These are phyloP conservation scores for Chauna torquata DNA, from an alignment of 2,113 vertebrate genomes.

Conservation along the genomic window DNA sequence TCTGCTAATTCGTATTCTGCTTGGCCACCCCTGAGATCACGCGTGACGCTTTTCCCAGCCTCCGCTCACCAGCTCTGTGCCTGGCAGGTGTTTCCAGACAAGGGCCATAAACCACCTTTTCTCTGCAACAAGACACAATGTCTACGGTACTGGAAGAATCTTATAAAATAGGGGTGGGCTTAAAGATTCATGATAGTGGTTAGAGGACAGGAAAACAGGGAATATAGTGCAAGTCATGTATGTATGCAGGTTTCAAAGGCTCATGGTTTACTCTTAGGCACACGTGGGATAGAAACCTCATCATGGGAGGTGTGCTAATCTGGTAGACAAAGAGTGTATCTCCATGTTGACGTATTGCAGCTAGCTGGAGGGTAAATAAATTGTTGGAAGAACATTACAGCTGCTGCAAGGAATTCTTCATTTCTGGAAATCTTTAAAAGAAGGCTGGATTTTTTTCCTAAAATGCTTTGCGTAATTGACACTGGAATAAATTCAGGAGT, in stretches of 20 bases:
- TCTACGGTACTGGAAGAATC: background rate
- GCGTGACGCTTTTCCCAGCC: background rate
- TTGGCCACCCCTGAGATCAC: background rate
- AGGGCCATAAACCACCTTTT: background rate
- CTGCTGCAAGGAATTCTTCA: background rate
- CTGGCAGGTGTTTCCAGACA: background rate
- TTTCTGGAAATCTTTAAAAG: background rate
- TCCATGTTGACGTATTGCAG: background rate
- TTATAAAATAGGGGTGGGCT: background rate
- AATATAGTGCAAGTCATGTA: background rate
- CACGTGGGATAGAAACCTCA: fast-evolving
- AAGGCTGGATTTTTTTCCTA: background rate
- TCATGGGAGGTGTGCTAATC: background rate
- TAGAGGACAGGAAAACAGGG: background rate
- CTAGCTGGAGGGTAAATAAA: background rate
- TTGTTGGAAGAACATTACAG: background rate
- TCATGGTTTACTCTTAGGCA: background rate
- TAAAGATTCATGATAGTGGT: background rate
- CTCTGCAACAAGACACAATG: background rate
- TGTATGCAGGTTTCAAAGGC: background rate
- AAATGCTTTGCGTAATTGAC: background rate
- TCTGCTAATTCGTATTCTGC: slow-evolving; percentile 30
- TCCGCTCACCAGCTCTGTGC: background rate
- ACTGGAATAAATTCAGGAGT: background rate
- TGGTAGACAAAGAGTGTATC: background rate